Evolutionary conservation across 1,140 invertebrate species (phyloP).

Genomic region (Aphidius ervi): DNA sequence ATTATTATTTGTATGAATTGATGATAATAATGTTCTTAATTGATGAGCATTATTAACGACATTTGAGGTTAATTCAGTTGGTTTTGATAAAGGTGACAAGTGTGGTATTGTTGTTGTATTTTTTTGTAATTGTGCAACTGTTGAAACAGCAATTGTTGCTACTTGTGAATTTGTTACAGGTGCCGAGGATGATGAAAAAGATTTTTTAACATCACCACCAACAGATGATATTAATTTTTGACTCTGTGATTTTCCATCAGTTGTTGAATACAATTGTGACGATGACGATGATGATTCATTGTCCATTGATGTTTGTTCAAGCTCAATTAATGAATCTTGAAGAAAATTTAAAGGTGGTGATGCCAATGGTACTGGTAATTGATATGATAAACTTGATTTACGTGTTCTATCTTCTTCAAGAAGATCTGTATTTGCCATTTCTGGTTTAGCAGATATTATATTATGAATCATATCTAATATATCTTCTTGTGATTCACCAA

Average conservation of each 20-base stretch:
- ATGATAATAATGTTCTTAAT: conserved; percentile 52
- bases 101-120: conserved; percentile 58
- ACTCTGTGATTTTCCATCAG: conserved; percentile 20
- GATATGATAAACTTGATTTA: conserved; percentile 45
- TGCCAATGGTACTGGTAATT: conserved; percentile 45
- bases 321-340: conserved; percentile 44
- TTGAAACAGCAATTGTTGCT: conserved; percentile 28
- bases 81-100: conserved; percentile 66
- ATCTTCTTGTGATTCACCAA: conserved; percentile 62
- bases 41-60: conserved; percentile 68
- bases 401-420: conserved; percentile 37
- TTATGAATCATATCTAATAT: conserved; percentile 66
- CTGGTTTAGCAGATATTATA: conserved; percentile 54
- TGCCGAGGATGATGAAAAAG: conserved; percentile 15
- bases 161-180: conserved; percentile 8
- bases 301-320: conserved; percentile 39
- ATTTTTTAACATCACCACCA: conserved; percentile 24
- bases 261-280: conserved; percentile 18
- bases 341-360: conserved; percentile 48
- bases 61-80: conserved; percentile 65
- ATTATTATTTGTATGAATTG: conserved; percentile 42
- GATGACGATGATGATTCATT: conserved; percentile 20
- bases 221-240: conserved; percentile 12
- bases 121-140: conserved; percentile 41
- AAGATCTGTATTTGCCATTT: conserved; percentile 44